Conservation (phyloP, 1,140 invertebrate genomes). For the Aleiodes sp. region DNA sequence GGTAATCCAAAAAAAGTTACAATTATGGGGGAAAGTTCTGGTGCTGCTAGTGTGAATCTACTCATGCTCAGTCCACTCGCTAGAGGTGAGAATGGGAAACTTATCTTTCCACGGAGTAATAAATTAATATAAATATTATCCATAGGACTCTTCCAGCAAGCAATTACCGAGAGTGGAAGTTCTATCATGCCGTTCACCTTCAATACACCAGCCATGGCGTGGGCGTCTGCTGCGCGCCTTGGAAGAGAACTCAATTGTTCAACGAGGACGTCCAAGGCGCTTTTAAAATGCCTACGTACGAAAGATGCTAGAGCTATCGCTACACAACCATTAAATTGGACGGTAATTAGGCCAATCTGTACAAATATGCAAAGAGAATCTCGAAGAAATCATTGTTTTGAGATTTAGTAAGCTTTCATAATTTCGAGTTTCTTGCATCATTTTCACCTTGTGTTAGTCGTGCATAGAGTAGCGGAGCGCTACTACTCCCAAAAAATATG, state of each 20-base stretch:
- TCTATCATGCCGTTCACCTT: slow-evolving; percentile 81
- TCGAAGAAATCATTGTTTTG: too few species aligned
- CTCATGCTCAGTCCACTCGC: slow-evolving; percentile 76
- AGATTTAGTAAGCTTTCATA: too few species aligned
- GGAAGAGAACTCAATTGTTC: slow-evolving; percentile 71
- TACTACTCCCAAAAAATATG: too few species aligned
- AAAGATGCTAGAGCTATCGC: slow-evolving; percentile 71
- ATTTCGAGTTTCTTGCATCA: too few species aligned
- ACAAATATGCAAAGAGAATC: too few species aligned
- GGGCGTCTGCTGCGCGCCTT: slow-evolving; percentile 71
- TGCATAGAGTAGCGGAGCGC: too few species aligned
- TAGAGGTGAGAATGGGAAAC: slow-evolving; percentile 61
- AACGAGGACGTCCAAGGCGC: slow-evolving; percentile 59
- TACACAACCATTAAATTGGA: slow-evolving; percentile 32
- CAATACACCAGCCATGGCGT: slow-evolving; percentile 70
- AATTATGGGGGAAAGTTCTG: slow-evolving; percentile 79
- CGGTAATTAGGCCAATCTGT: not conserved
- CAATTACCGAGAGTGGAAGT: slow-evolving; percentile 82
- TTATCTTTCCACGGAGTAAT: not conserved
- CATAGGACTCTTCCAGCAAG: slow-evolving; percentile 76
- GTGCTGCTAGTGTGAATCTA: slow-evolving; percentile 73
- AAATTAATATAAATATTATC: not conserved
- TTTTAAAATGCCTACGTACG: slow-evolving; percentile 71
- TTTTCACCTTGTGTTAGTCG: too few species aligned
- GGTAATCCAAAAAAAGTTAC: slow-evolving; percentile 74